phyloP scores from a whole-genome alignment of 2,113 vertebrate genomes.

The Noctilio leporinus region DNA sequence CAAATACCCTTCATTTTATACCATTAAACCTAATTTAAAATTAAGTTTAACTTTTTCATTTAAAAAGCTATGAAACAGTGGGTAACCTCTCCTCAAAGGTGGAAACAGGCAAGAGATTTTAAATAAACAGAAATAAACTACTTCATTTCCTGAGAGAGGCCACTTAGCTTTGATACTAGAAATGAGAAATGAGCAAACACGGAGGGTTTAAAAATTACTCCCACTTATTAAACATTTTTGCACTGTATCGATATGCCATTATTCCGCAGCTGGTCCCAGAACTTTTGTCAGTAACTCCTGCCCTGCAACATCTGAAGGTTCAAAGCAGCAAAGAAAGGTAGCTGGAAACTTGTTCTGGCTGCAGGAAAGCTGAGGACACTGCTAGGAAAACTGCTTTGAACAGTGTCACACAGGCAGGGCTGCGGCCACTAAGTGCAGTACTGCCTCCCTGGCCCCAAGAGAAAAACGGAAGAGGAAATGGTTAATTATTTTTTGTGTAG shows the following conservation, averaged over 20 bases:
- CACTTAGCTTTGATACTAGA: not conserved
- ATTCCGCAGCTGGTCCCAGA: not conserved
- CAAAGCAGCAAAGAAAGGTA: not conserved
- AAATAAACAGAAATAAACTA: not conserved
- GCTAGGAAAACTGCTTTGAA: too few relatives aligned
- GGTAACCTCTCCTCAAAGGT: not conserved
- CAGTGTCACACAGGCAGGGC: not conserved
- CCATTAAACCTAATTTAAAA: not conserved
- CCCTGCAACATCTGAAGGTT: not conserved
- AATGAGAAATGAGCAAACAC: not conserved
- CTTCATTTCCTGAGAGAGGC: not conserved
- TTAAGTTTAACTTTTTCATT: not conserved
- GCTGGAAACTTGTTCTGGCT: not conserved
- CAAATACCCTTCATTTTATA: not conserved
- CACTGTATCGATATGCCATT: not conserved
- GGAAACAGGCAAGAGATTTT: not conserved
- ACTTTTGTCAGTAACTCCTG: not conserved
- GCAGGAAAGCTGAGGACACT: too few relatives aligned
- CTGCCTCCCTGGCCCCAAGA: not conserved
- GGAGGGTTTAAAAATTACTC: not conserved
- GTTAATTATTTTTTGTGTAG: not conserved
- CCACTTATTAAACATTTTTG: not conserved
- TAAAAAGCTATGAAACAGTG: not conserved
- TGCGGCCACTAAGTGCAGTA: fast-evolving
- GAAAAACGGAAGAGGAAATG: not conserved